Conservation (phyloP, 2,113 vertebrate genomes). For the Balaeniceps rex region DNA sequence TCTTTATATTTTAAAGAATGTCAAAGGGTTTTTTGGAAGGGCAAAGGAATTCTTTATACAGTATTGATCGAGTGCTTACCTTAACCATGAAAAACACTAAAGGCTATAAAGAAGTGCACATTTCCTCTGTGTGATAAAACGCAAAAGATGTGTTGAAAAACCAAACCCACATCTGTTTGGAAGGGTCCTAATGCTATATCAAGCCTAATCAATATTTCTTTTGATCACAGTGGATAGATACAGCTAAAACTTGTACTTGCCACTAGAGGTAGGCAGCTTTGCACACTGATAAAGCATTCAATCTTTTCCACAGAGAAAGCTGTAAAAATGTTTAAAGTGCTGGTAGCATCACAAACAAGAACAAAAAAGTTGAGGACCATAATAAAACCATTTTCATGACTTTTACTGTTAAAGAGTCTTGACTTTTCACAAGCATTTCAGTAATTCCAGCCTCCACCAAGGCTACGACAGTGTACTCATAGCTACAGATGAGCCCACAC, state of each 20-base stretch:
- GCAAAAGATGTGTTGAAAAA: background rate
- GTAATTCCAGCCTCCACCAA: background rate
- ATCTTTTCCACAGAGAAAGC: background rate
- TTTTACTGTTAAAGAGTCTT: background rate
- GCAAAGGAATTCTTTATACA: background rate
- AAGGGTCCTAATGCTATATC: background rate
- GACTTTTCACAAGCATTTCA: background rate
- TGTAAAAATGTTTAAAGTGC: background rate
- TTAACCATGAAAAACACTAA: background rate
- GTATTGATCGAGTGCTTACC: background rate
- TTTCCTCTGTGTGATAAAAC: background rate
- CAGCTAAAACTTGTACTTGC: background rate
- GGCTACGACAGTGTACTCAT: accelerated
- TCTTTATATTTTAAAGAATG: background rate
- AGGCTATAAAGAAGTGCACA: background rate
- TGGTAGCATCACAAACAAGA: background rate
- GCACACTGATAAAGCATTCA: background rate
- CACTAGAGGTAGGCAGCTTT: background rate
- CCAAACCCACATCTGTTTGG: background rate
- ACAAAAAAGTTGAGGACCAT: background rate
- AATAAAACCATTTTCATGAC: background rate
- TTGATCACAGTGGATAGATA: background rate
- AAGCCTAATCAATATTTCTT: background rate
- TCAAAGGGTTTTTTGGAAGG: background rate
- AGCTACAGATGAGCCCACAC: accelerated